These are phyloP conservation scores for Cryptosula pallasiana DNA, from an alignment of 2,888 invertebrate species.

Conservation along the genomic window DNA sequence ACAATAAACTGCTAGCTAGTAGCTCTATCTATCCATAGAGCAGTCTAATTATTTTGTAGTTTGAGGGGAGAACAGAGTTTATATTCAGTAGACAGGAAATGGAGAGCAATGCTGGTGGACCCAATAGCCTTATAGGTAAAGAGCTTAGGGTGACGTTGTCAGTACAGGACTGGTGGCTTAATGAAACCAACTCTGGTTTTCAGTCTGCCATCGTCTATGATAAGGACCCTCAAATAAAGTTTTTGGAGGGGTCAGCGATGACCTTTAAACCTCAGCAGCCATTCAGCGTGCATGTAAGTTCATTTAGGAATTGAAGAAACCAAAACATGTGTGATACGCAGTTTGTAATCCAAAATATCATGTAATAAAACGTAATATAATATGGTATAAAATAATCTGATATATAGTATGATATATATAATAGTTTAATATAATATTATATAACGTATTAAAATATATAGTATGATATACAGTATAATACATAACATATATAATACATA, in stretches of 20 bases:
- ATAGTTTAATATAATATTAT: no score
- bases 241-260: conserved; percentile 83
- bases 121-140: conserved; percentile 35
- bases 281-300: conserved; percentile 75
- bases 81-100: conserved; percentile 74
- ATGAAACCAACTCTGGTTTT: conserved; percentile 61
- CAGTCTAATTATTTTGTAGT: conserved; percentile 62
- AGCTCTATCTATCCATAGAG: no score
- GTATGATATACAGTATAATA: no score
- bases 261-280: conserved; percentile 96
- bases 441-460: no score
- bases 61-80: conserved; percentile 82
- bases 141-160: conserved; percentile 47
- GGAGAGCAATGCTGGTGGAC: conserved; percentile 29
- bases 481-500: no score
- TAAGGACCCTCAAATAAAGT: conserved; percentile 73
- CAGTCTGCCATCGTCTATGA: conserved; percentile 81
- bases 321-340: no score
- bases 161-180: conserved; percentile 49
- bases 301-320: no score
- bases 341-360: no score
- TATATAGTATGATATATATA: no score
- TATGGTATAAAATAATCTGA: no score
- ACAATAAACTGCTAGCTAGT: no score
- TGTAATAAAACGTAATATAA: no score